Evolutionary conservation across 2,888 invertebrate genomes (phyloP).

Genomic region (Lasius platythorax): DNA sequence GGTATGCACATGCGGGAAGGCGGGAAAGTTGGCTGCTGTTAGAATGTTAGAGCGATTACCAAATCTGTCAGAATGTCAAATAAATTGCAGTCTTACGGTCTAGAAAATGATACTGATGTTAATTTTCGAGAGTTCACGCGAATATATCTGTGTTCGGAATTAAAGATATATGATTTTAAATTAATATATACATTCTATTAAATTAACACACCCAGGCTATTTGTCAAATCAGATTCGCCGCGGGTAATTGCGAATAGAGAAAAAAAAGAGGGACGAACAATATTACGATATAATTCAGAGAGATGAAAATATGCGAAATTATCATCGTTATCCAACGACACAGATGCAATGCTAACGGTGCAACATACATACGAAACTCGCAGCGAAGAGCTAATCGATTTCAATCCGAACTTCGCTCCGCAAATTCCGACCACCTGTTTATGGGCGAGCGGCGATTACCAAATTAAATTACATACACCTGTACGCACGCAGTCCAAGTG

Average conservation of each 20-base stretch:
- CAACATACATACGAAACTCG: slow-evolving; percentile 31
- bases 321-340: slow-evolving; percentile 46
- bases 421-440: slow-evolving; percentile 55
- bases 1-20: slow-evolving; percentile 29
- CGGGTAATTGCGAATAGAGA: neutral
- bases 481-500: slow-evolving; percentile 33
- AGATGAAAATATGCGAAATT: slow-evolving; percentile 37
- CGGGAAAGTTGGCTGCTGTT: slow-evolving; percentile 17
- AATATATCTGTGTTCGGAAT: neutral
- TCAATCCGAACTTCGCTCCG: slow-evolving; percentile 43
- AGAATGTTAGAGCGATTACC: neutral
- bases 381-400: slow-evolving; percentile 48
- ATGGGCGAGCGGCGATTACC: slow-evolving; percentile 46
- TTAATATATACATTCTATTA: neutral
- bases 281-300: slow-evolving; percentile 34
- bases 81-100: neutral
- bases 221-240: slow-evolving; percentile 18
- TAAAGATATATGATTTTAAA: neutral
- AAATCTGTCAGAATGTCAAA: neutral
- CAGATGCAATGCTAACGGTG: slow-evolving; percentile 43
- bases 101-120: neutral
- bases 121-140: neutral
- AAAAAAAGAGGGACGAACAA: neutral
- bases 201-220: neutral
- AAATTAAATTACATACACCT: slow-evolving; percentile 55